A percentile compares a stretch with the other conserved stretches of the same genome.
phyloP scores from a whole-genome alignment of 2,888 invertebrate species.

The Hypselothyrea guttata region DNA sequence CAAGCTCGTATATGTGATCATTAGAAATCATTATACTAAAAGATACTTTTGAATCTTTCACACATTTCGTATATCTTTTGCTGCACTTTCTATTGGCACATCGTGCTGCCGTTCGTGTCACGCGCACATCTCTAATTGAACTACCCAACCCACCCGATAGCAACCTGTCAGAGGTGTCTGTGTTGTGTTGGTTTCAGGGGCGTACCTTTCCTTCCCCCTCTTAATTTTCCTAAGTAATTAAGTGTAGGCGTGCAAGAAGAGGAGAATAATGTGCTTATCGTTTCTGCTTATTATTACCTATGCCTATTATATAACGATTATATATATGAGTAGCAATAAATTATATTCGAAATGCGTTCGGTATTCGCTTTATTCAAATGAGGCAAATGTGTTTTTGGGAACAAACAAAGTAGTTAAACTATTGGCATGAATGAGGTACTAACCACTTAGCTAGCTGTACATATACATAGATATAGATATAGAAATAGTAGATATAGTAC shows the following conservation, averaged over 20 bases:
- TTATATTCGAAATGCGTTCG: conserved; percentile 50
- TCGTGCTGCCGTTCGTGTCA: conserved; percentile 4
- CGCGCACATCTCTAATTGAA: conserved; percentile 16
- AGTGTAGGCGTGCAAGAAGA: conserved; percentile 3
- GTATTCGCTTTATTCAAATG: conserved; percentile 48
- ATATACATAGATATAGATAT: not conserved
- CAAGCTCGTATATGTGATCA: too few species aligned
- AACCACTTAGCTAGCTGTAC: conserved; percentile 45
- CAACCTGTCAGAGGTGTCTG: conserved; percentile 46
- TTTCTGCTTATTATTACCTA: conserved; percentile 26
- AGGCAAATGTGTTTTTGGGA: conserved; percentile 80
- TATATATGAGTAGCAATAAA: conserved; percentile 43
- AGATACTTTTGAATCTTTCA: not conserved
- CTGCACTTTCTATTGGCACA: too few species aligned
- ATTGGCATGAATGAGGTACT: conserved; percentile 59
- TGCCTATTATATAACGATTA: conserved; percentile 11
- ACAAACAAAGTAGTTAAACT: conserved; percentile 80
- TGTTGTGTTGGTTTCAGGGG: conserved; percentile 28
- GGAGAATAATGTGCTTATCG: conserved; percentile 26
- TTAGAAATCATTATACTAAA: too few species aligned
- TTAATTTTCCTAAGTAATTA: conserved; percentile 15
- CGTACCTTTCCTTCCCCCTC: not conserved
- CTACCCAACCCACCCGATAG: conserved; percentile 42
- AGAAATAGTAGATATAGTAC: conserved; percentile 21
- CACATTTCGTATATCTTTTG: too few species aligned